phyloP scores from a whole-genome alignment of 2,888 invertebrate species.

The Oligia fasciuncula region DNA sequence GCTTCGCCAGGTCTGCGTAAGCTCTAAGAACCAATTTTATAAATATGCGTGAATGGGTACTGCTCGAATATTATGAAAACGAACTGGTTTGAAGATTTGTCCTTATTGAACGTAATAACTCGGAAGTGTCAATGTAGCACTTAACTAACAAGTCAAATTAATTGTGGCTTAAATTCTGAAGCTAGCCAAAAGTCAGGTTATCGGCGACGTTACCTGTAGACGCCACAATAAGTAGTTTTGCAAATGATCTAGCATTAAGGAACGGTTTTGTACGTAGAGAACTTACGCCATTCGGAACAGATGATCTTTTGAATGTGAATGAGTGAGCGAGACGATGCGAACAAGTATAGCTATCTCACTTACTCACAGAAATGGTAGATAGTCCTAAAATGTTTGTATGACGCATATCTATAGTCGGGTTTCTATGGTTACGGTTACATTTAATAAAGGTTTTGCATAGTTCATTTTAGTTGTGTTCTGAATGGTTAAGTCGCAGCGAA shows the following conservation, averaged over 20 bases:
- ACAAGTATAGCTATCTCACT: conserved; percentile 23
- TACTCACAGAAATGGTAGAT: conserved; percentile 22
- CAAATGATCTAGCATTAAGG: conserved; percentile 42
- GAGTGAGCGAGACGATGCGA: conserved; percentile 25
- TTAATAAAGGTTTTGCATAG: conserved; percentile 38
- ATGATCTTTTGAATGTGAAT: conserved; percentile 17
- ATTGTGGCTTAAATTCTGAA: conserved; percentile 27
- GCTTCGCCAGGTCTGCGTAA: background rate
- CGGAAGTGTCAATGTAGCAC: conserved; percentile 4
- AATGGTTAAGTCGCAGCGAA: conserved; percentile 49
- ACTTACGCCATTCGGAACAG: conserved; percentile 46
- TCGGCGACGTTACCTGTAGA: conserved; percentile 27
- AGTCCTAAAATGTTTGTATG: conserved; percentile 32
- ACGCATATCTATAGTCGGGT: conserved; percentile 51
- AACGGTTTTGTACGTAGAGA: conserved; percentile 49
- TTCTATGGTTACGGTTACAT: conserved; percentile 40
- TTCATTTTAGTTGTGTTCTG: conserved; percentile 48
- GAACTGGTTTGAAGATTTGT: background rate
- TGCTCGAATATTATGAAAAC: conserved; percentile 11
- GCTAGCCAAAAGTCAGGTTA: conserved; percentile 55
- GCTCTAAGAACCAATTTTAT: background rate
- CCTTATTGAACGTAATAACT: background rate
- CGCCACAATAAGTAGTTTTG: conserved; percentile 21
- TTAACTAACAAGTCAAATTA: conserved; percentile 19
- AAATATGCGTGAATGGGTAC: conserved; percentile 26